phyloP scores from a whole-genome alignment of 2,888 invertebrate genomes.

The Thysanoteuthis rhombus region DNA sequence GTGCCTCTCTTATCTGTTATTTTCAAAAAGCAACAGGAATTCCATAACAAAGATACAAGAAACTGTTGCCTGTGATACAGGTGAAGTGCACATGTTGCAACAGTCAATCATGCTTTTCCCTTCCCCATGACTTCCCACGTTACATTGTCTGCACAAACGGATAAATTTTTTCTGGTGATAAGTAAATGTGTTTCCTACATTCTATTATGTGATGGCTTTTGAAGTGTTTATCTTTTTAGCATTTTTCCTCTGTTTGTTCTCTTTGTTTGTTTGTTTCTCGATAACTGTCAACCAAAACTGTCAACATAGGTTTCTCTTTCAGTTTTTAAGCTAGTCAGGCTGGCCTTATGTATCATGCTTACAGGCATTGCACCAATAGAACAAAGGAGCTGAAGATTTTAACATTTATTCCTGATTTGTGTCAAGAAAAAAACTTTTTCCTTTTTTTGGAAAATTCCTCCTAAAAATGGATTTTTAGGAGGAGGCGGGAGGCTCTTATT shows the following conservation, averaged over 20 bases:
- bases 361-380: too few species aligned
- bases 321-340: not conserved
- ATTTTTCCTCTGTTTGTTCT: too few species aligned
- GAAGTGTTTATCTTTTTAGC: not conserved
- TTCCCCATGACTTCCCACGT: not conserved
- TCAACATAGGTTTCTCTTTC: too few species aligned
- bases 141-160: not conserved
- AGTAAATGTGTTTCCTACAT: not conserved
- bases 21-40: not conserved
- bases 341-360: too few species aligned
- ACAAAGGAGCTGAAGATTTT: too few species aligned
- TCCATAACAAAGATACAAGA: not conserved
- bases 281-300: too few species aligned
- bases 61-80: not conserved
- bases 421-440: too few species aligned
- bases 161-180: not conserved
- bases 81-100: not conserved
- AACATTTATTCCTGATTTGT: too few species aligned
- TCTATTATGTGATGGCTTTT: not conserved
- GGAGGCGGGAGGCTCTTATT: too few species aligned
- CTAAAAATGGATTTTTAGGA: too few species aligned
- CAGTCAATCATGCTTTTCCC: not conserved
- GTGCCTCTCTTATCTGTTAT: not conserved
- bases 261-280: too few species aligned
- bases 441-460: too few species aligned